phyloP scores from a whole-genome alignment of 1,140 invertebrate species.

The Neodiprion virginianus region DNA sequence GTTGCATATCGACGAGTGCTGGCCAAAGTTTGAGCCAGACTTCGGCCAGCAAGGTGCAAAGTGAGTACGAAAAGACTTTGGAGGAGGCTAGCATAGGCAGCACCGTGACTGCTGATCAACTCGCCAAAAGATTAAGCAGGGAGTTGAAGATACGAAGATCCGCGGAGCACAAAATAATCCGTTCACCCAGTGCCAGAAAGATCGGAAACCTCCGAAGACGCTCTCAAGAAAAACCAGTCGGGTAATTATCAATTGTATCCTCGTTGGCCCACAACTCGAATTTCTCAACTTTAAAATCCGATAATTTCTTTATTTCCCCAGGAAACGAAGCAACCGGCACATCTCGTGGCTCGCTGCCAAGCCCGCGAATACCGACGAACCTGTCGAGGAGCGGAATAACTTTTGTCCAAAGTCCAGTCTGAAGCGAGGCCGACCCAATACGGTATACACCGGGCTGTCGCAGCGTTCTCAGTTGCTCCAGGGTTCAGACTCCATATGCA shows the following conservation, averaged over 20 bases:
- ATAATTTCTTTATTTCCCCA: conserved; percentile 18
- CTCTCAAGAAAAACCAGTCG: conserved; percentile 64
- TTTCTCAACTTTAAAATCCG: conserved; percentile 6
- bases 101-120: conserved; percentile 70
- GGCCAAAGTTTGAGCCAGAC: conserved; percentile 32
- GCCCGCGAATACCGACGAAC: background rate
- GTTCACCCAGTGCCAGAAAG: conserved; percentile 81
- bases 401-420: conserved; percentile 23
- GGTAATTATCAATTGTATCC: conserved; percentile 34
- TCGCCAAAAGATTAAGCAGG: conserved; percentile 72
- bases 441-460: background rate
- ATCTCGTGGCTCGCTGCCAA: conserved; percentile 46
- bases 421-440: conserved; percentile 1
- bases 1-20: conserved; percentile 53
- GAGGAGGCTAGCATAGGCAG: conserved; percentile 67
- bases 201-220: conserved; percentile 76
- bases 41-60: conserved; percentile 65
- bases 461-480: conserved; percentile 13
- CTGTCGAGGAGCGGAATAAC: conserved; percentile 16
- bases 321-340: conserved; percentile 45
- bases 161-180: conserved; percentile 73
- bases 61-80: conserved; percentile 75
- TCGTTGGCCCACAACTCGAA: conserved; percentile 1
- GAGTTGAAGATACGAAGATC: conserved; percentile 76
- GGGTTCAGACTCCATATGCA: conserved; percentile 38